A percentile compares a stretch with the other conserved stretches of the same genome.
Evolutionary conservation across 2,888 invertebrate genomes (phyloP).

Genomic region (Empis stercorea): DNA sequence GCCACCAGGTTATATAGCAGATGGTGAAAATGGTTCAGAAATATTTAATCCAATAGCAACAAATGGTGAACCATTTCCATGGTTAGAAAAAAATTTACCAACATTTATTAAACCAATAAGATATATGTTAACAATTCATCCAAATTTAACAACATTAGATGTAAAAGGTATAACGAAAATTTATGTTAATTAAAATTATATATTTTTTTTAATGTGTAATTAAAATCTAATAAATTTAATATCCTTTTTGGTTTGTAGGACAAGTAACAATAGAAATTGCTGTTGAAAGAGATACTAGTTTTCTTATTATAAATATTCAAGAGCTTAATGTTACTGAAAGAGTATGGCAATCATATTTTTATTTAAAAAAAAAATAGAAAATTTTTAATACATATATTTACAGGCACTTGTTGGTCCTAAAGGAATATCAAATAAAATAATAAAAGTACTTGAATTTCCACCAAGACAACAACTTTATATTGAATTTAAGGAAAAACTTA

Average conservation of each 20-base stretch:
- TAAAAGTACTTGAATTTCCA: slow-evolving; percentile 64
- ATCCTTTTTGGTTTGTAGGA: slow-evolving; percentile 43
- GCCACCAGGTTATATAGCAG: slow-evolving; percentile 46
- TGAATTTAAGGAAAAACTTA: slow-evolving; percentile 61
- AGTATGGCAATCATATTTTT: slow-evolving; percentile 29
- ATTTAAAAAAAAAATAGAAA: background rate
- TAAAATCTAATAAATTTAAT: background rate
- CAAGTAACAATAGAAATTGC: slow-evolving; percentile 77
- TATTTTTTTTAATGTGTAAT: too few species aligned
- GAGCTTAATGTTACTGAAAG: slow-evolving; percentile 78
- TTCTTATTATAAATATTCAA: slow-evolving; percentile 72
- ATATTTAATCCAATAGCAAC: slow-evolving; percentile 55
- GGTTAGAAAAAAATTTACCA: slow-evolving; percentile 66
- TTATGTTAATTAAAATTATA: background rate
- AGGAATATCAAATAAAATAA: slow-evolving; percentile 57
- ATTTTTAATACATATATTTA: background rate
- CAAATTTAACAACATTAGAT: slow-evolving; percentile 80
- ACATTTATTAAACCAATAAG: slow-evolving; percentile 64
- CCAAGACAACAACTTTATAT: slow-evolving; percentile 76
- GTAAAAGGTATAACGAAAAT: slow-evolving; percentile 59
- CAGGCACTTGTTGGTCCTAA: slow-evolving; percentile 44
- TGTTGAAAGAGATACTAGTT: slow-evolving; percentile 67
- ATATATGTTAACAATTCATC: slow-evolving; percentile 83
- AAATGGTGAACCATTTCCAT: slow-evolving; percentile 63
- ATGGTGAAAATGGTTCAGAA: slow-evolving; percentile 48